Evolutionary conservation across 2,888 invertebrate genomes (phyloP).

Genomic region (Strigamia transsilvanica): DNA sequence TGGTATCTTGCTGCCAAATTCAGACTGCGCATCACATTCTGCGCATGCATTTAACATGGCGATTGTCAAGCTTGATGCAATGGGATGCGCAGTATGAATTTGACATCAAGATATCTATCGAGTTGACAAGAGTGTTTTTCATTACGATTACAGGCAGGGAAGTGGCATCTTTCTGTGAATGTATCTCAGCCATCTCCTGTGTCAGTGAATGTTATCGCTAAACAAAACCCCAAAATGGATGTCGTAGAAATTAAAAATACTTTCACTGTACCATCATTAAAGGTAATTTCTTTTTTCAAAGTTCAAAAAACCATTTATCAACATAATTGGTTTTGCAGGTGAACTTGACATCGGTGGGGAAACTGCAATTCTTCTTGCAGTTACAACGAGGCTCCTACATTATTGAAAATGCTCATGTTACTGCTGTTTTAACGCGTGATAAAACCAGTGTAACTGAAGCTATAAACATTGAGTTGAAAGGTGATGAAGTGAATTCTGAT

Average conservation of each 20-base stretch:
- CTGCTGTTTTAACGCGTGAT: background rate
- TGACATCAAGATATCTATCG: no score
- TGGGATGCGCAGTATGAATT: no score
- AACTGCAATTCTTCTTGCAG: background rate
- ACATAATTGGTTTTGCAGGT: background rate
- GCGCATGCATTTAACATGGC: no score
- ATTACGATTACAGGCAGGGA: background rate
- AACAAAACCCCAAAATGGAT: background rate
- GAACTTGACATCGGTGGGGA: background rate
- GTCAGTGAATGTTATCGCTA: background rate
- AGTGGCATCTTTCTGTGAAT: background rate
- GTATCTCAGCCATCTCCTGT: background rate
- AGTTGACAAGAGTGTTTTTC: background rate
- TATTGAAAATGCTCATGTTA: background rate
- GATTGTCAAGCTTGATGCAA: no score
- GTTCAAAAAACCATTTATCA: no score
- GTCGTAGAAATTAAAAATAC: background rate
- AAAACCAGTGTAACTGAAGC: background rate
- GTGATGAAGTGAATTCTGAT: background rate
- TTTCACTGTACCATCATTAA: background rate
- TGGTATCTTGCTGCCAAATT: no score
- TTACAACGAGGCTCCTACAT: background rate
- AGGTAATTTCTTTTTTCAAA: background rate
- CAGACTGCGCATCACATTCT: no score
- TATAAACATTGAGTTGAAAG: background rate